Base-by-base conservation (phyloP, 2,797 vertebrate species). In the Rhadinocentrus ornatus region DNA sequence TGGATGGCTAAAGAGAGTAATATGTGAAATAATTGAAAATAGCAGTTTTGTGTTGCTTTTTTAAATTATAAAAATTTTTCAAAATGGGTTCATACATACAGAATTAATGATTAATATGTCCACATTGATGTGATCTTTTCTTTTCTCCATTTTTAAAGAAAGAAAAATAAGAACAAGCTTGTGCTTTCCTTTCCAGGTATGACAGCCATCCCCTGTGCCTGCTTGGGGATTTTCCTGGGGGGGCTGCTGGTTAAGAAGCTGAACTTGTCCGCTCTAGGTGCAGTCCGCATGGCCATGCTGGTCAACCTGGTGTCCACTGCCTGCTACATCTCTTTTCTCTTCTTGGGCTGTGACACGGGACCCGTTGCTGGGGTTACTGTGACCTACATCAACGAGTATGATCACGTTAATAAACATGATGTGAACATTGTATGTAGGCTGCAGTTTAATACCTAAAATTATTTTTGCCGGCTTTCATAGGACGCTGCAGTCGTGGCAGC, bases 121-220 rank as follows among this genome's bases (percentile, higher is more conserved):
- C 6, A 2, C 7, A 46, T 46, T 46, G 2, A 46, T n/a, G 41
- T 44, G 18, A 18, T 20, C 18, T 20, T 18, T 46, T 46, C 7
- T 46, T 46, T n/a, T 20, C 6, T 44, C 1, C 12, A 10, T 2
- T 44, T 44, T 18, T 20, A 48, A 48, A 48, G 46, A n/a, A 48
- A 48, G 26, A 15, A 53, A 15, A 27, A 53, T 27, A 26, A 27
- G 5, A 6, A 27, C 3, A 7, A 26, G 26, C 27, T 53, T 26
- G 6, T 74, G n/a, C 52, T n/a, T 52, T 6, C 13, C 53, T 70
- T 66, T 13, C 4, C 92, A 99, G 98, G 97, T 58, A 97, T 99
- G 98, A 99, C 98, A 0, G 98, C 98, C 15, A 99, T 99, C 85
- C 98, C 98, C 0, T 99, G 98, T 41, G 98, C 98, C 0, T 99